Evolutionary conservation across 2,113 vertebrate species (phyloP), one percentile per base, ranked within the genome.

Genomic region (Asarcornis scutulata): DNA sequence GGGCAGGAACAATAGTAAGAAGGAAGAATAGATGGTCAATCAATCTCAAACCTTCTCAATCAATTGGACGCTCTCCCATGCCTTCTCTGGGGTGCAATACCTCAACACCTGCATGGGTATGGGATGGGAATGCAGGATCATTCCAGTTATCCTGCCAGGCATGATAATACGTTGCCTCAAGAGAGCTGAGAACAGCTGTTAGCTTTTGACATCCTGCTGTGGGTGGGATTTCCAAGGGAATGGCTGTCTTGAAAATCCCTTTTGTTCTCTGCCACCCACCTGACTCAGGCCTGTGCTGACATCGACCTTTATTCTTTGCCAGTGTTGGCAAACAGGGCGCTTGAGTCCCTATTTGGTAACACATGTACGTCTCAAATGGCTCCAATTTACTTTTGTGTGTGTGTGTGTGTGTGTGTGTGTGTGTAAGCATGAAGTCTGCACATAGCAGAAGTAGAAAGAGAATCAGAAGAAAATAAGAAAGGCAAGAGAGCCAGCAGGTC

Each of bases 1-100:
- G 0, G 31, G 31, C 77, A 59, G 60, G 36, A 82, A 69, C 25
- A 3, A 0, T 4, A 50, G 38, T 27, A 29, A 27, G 7, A 17
- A 56, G 34, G 34, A 38, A 34, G 15, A 40, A 36, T 18, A 20
- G 31, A 34, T 15, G 32, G 23, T 23, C 2, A 25, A 36, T 15
- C 50, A 22, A 6, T 13, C 48, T 50, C 44, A 50, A 55, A 59
- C 31, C 26, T 79, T 36, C 50, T 46, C 52, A 29, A 60, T 67
- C 29, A 18, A 38, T 2, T 55, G 55, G 46, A 69, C 48, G 46
- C 32, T 60, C 22, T n/a, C 44, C 67, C 0, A 1, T 29, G 26
- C 38, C 66, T 66, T 52, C 27, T 23, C 27, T 44, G 62, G 46
- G 15, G 6, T 20, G 23, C 34, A 62, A 26, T 25, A 62, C 59